Percentiles rank a stretch among this genome's conserved stretches.
These are phyloP conservation scores for Caenorhabditis sp. DNA, from an alignment of 2,888 invertebrate genomes.

Conservation along the genomic window DNA sequence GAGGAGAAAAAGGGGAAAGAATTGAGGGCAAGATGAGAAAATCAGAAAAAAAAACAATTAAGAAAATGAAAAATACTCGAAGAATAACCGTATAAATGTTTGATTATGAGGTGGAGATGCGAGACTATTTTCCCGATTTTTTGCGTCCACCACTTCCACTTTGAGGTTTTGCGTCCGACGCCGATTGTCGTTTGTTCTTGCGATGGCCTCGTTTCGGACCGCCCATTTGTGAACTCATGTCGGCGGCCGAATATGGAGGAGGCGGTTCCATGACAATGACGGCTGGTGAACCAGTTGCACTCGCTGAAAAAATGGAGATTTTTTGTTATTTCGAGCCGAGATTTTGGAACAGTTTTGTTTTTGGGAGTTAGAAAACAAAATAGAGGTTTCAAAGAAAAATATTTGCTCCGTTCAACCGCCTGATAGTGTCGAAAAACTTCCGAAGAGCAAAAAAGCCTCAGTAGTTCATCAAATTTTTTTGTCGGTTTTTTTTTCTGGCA, in stretches of 20 bases:
- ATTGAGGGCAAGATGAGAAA: neutral
- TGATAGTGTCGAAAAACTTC: too few species aligned
- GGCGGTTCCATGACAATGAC: conserved; percentile 63
- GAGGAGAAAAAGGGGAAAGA: neutral
- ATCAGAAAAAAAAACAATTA: neutral
- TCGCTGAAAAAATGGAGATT: neutral
- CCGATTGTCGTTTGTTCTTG: conserved; percentile 58
- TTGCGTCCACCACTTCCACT: neutral
- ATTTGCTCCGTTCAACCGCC: too few species aligned
- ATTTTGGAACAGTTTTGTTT: too few species aligned
- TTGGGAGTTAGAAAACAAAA: too few species aligned
- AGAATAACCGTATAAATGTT: conserved; percentile 1
- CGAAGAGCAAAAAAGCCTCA: too few species aligned
- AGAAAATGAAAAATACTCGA: conserved; percentile 2
- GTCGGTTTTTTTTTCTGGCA: too few species aligned
- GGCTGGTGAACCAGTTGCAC: conserved; percentile 19
- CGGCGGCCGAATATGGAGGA: conserved; percentile 55
- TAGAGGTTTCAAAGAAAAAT: too few species aligned
- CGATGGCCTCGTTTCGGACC: conserved; percentile 57
- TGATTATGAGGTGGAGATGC: neutral
- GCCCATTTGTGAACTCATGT: conserved; percentile 49
- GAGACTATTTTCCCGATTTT: neutral
- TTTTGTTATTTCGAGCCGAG: too few species aligned
- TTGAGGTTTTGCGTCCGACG: conserved; percentile 36
- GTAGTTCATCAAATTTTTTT: too few species aligned